These are phyloP conservation scores for Psammodynastes pulverulentus DNA, from an alignment of 2,113 vertebrate genomes.

Conservation along the genomic window DNA sequence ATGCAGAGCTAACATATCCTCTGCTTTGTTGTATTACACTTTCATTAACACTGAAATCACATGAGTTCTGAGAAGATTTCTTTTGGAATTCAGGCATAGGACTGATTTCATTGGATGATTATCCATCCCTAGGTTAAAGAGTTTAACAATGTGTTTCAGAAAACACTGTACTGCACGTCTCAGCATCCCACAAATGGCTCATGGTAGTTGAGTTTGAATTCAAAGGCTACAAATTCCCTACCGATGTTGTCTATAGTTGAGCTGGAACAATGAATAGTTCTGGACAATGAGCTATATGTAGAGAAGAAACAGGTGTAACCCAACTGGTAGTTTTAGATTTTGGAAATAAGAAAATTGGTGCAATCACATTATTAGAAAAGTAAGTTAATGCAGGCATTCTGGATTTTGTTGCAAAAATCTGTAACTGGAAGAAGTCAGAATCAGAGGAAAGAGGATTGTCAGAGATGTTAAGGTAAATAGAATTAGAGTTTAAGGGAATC, in stretches of 20 bases:
- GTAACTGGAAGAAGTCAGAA: background rate
- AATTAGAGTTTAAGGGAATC: background rate
- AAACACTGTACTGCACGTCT: background rate
- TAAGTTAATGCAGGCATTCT: background rate
- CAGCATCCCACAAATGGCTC: background rate
- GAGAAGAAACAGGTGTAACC: background rate
- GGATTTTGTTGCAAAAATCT: background rate
- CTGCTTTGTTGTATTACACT: conserved; percentile 58
- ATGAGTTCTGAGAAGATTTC: background rate
- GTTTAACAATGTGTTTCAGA: background rate
- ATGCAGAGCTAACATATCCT: conserved; percentile 49
- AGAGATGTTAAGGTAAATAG: background rate
- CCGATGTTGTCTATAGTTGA: background rate
- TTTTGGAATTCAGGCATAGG: background rate
- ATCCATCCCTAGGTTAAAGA: background rate
- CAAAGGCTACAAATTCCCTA: background rate
- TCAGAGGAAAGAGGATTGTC: background rate
- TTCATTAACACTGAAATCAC: background rate
- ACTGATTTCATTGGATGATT: background rate
- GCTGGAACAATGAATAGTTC: background rate
- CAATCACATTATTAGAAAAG: background rate
- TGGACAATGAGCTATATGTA: background rate
- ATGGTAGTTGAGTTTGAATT: background rate
- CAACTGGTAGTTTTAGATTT: background rate
- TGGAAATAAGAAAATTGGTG: background rate